Conservation (phyloP, 2,113 vertebrate genomes). For the Megaptera novaeangliae region DNA sequence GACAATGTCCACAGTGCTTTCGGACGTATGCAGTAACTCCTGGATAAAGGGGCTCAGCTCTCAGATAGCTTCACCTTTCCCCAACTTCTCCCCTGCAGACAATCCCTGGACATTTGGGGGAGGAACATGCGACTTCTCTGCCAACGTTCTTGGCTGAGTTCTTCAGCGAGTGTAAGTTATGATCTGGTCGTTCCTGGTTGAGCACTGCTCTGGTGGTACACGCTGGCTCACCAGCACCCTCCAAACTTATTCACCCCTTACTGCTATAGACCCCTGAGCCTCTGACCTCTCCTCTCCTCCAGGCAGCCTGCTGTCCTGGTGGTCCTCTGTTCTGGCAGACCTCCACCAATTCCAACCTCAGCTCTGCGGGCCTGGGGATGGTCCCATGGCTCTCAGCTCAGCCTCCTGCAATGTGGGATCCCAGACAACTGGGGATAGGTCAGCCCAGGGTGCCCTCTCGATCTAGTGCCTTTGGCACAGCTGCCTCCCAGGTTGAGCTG, state of each 20-base stretch:
- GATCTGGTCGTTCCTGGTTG: background rate
- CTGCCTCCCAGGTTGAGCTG: background rate
- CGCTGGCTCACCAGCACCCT: accelerated
- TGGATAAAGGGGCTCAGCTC: background rate
- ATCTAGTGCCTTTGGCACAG: accelerated
- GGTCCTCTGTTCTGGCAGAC: background rate
- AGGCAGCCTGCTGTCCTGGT: background rate
- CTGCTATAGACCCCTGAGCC: accelerated
- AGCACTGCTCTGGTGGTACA: background rate
- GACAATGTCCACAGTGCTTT: background rate
- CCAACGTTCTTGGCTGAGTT: background rate
- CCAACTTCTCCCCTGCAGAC: background rate
- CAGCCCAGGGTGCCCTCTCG: no score
- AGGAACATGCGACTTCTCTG: background rate
- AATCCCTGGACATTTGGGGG: accelerated
- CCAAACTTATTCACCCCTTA: background rate
- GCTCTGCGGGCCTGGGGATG: background rate
- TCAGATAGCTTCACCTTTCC: background rate
- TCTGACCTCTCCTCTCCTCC: background rate
- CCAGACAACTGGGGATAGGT: background rate
- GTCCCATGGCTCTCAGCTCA: background rate
- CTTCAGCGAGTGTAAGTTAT: background rate
- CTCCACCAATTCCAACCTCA: background rate
- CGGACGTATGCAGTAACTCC: background rate
- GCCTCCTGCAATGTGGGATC: background rate